These are phyloP conservation scores for Nymphalis urticae DNA, from an alignment of 2,888 invertebrate species.

Conservation along the genomic window DNA sequence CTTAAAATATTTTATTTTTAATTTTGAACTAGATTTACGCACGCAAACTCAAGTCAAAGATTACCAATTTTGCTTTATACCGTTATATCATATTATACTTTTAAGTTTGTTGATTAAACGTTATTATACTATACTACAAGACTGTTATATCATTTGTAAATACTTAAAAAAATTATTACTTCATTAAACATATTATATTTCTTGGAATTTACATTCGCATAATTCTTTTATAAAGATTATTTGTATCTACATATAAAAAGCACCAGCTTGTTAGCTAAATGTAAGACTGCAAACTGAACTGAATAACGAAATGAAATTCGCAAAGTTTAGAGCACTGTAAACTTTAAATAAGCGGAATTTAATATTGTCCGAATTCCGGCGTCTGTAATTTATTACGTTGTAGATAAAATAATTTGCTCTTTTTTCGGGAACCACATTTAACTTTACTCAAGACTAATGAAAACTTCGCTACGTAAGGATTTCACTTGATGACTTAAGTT, in stretches of 20 bases:
- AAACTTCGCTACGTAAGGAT: conserved; percentile 34
- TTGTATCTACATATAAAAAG: neutral
- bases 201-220: too few species aligned
- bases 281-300: conserved; percentile 7
- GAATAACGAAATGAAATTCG: conserved; percentile 10
- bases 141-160: too few species aligned
- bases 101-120: too few species aligned
- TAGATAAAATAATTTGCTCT: conserved; percentile 36
- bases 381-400: conserved; percentile 34
- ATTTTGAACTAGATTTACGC: too few species aligned
- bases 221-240: too few species aligned
- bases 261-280: conserved; percentile 5
- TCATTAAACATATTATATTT: too few species aligned
- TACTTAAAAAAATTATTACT: too few species aligned
- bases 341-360: conserved; percentile 36
- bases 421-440: conserved; percentile 32
- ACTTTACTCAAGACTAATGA: conserved; percentile 43
- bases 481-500: conserved; percentile 38
- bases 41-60: too few species aligned
- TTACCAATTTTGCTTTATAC: too few species aligned
- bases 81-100: too few species aligned
- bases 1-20: too few species aligned
- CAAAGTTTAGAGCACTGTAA: conserved; percentile 30
- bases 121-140: too few species aligned
- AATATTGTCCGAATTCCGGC: conserved; percentile 31